Evolutionary conservation across 2,113 vertebrate genomes (phyloP), one percentile per base, ranked within the genome.

Genomic region (Actinemys pallida): DNA sequence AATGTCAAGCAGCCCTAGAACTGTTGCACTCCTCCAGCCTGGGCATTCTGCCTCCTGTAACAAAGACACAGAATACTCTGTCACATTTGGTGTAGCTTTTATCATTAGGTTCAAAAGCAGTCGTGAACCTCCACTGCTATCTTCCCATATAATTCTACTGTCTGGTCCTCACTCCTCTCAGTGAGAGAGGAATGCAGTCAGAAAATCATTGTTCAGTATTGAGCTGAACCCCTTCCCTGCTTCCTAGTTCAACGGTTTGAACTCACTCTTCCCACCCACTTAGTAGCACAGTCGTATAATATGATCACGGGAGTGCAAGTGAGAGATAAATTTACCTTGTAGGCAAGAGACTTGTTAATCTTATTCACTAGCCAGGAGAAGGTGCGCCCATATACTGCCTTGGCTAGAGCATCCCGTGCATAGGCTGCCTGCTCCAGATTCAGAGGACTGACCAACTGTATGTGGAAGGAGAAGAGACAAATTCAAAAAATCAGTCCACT

Each of bases 291-390:
- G 8, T 31, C 12, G 4, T 47, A 11, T 3, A 59, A 10, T 24
- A 42, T 25, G 29, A 57, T 5, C 2, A 84, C 3, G 84, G 84
- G 5, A n/a, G 47, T 69, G 57, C 31, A 35, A 24, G 24, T 14
- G 82, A 86, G 54, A 81, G 31, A 57, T 5, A 65, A 8, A 6
- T 90, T 97, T 98, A 99, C 99, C 99, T 97, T 98, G 97, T 99
- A 99, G 22, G 99, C 98, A 95, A 99, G 98, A 1, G 99, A 99
- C 62, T 98, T 96, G 91, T 99, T 99, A 97, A 99, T 99, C 98
- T 99, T 99, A 96, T 97, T 99, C 25, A 99, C 99, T 82, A 99
- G 98, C 99, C 99, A 99, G 93, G 99, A 99, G 96, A 99, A 99
- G 31, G 99, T 99, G 83, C 99, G 99, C 49, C 99, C 99, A 1